Percentiles rank a stretch among this genome's conserved stretches.
phyloP scores from a whole-genome alignment of 1,140 invertebrate species.

The Bombus difficillimus region DNA sequence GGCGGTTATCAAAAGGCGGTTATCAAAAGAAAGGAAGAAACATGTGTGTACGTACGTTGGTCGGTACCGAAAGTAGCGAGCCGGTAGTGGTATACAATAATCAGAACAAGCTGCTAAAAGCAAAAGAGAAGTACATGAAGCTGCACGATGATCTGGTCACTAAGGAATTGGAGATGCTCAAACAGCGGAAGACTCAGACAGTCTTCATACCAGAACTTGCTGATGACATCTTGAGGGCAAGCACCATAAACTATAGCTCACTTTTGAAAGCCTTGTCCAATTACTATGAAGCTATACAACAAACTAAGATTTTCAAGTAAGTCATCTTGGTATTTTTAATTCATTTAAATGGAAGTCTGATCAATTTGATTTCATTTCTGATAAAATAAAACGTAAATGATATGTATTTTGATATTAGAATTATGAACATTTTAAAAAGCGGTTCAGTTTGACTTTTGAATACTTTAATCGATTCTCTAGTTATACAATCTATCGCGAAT shows the following conservation, averaged over 20 bases:
- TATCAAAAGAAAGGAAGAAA: background rate
- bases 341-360: too few relatives aligned
- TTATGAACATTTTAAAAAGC: background rate
- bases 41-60: slow-evolving; percentile 75
- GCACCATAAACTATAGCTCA: slow-evolving; percentile 66
- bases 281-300: slow-evolving; percentile 57
- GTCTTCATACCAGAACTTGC: slow-evolving; percentile 49
- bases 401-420: background rate
- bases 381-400: background rate
- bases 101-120: slow-evolving; percentile 58
- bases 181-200: slow-evolving; percentile 24
- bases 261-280: slow-evolving; percentile 59
- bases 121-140: slow-evolving; percentile 76
- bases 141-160: slow-evolving; percentile 72
- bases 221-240: slow-evolving; percentile 63
- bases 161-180: slow-evolving; percentile 53
- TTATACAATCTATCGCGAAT: too few relatives aligned
- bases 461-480: background rate
- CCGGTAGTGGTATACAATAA: slow-evolving; percentile 36
- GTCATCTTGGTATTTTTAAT: slow-evolving; percentile 32
- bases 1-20: background rate
- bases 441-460: background rate
- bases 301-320: slow-evolving; percentile 74
- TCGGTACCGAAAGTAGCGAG: slow-evolving; percentile 56
- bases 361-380: background rate